Conservation (phyloP, 2,797 vertebrate genomes). For the Arrhamphus sclerolepis region DNA sequence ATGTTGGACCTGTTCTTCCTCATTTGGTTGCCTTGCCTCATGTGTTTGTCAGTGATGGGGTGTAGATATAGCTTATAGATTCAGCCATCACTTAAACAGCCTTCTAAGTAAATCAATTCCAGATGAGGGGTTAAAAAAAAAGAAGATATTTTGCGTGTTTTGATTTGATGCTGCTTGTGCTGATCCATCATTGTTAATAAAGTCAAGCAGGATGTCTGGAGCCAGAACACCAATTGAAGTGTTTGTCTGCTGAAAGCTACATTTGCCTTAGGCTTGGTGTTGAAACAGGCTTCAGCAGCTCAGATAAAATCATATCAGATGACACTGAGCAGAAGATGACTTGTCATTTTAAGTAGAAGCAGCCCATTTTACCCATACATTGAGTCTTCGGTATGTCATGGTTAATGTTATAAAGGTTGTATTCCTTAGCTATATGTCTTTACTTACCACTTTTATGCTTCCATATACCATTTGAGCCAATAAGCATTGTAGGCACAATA, state of each 20-base stretch:
- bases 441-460: not conserved
- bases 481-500: conserved; percentile 7
- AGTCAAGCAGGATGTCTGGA: conserved; percentile 14
- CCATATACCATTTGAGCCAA: too few relatives aligned
- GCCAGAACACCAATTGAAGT: conserved; percentile 20
- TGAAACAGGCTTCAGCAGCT: conserved; percentile 60
- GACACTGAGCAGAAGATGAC: conserved; percentile 53
- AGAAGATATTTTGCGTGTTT: not conserved
- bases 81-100: not conserved
- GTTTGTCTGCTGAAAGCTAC: conserved; percentile 29
- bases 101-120: not conserved
- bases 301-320: conserved; percentile 65
- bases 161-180: not conserved
- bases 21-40: conserved; percentile 1
- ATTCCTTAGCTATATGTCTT: conserved; percentile 39
- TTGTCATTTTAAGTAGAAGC: conserved; percentile 63
- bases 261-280: conserved; percentile 58
- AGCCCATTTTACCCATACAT: conserved; percentile 74
- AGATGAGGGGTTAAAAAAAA: not conserved
- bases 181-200: conserved; percentile 8
- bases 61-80: not conserved
- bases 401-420: conserved; percentile 59
- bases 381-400: conserved; percentile 39
- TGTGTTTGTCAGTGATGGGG: not conserved
- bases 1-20: conserved; percentile 1